Evolutionary conservation across 35 echinoderm and acorn worm species (phyloP).

Genomic region (Lytechinus variegatus): DNA sequence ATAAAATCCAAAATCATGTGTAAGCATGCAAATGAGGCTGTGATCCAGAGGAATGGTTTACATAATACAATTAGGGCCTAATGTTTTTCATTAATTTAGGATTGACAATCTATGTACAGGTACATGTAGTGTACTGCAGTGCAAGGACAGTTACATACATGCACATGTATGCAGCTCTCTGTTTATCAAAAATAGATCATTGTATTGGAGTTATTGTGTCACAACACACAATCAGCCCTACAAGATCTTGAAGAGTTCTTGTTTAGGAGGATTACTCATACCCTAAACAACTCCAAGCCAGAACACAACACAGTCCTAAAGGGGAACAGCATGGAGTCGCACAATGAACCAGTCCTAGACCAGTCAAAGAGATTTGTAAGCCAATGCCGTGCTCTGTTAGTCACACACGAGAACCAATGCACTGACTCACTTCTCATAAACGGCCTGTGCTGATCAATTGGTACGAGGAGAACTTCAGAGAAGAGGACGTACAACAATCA

Average conservation of each 20-base stretch:
- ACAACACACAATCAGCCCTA: neutral
- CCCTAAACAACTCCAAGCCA: neutral
- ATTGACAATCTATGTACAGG: too few relatives aligned
- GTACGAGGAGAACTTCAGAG: neutral
- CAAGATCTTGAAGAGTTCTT: neutral
- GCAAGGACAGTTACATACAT: too few relatives aligned
- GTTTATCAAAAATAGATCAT: neutral
- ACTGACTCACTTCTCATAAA: slow-evolving; percentile 35
- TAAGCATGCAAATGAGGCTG: too few relatives aligned
- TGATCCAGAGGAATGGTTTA: too few relatives aligned
- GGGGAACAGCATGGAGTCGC: neutral
- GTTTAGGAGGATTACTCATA: slow-evolving; percentile 4
- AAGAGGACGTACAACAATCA: neutral
- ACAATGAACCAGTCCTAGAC: slow-evolving; percentile 44
- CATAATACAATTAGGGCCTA: too few relatives aligned
- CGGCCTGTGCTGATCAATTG: neutral
- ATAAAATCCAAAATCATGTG: too few relatives aligned
- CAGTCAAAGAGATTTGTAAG: slow-evolving; percentile 30
- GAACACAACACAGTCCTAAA: neutral
- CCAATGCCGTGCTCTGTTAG: slow-evolving; percentile 22
- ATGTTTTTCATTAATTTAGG: too few relatives aligned
- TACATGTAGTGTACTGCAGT: too few relatives aligned
- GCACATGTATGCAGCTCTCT: too few relatives aligned
- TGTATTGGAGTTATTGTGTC: neutral
- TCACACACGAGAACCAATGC: slow-evolving; percentile 23